A percentile compares a stretch with the other conserved stretches of the same genome.
phyloP scores from a whole-genome alignment of 2,113 vertebrate genomes.

The Sigmodon hispidus region DNA sequence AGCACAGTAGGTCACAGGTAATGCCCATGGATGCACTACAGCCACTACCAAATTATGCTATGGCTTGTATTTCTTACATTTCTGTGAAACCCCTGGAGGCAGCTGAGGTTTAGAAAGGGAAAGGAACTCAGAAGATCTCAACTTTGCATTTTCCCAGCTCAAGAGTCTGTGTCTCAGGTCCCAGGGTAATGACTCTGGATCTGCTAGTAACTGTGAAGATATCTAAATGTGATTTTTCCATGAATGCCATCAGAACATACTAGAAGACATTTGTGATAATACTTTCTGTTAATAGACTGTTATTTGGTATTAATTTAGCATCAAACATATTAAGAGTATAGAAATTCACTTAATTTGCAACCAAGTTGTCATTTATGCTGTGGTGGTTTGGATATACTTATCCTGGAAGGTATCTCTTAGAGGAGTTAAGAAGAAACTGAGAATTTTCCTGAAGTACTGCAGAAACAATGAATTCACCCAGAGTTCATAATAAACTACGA shows the following conservation, averaged over 20 bases:
- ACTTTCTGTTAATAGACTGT: slow-evolving; percentile 23
- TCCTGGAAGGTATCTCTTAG: not conserved
- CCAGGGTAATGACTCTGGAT: not conserved
- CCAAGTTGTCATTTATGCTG: not conserved
- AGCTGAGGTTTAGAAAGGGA: not conserved
- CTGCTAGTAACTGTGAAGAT: not conserved
- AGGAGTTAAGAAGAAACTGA: not conserved
- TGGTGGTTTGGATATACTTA: not conserved
- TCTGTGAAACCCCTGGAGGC: not conserved
- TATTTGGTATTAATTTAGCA: not conserved
- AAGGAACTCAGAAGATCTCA: not conserved
- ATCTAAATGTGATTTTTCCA: not conserved
- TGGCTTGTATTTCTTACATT: not conserved
- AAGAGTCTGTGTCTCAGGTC: not conserved
- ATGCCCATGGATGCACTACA: too few species aligned
- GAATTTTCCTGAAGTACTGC: not conserved
- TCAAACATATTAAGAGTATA: not conserved
- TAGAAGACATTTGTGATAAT: not conserved
- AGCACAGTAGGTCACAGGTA: too few species aligned
- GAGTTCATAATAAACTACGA: not conserved
- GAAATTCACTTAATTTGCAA: not conserved
- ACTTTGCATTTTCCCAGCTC: not conserved
- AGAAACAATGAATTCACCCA: not conserved
- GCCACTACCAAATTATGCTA: too few species aligned
- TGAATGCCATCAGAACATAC: slow-evolving; percentile 18